phyloP scores from a whole-genome alignment of 2,113 vertebrate genomes.

The Toxotes jaculatrix region DNA sequence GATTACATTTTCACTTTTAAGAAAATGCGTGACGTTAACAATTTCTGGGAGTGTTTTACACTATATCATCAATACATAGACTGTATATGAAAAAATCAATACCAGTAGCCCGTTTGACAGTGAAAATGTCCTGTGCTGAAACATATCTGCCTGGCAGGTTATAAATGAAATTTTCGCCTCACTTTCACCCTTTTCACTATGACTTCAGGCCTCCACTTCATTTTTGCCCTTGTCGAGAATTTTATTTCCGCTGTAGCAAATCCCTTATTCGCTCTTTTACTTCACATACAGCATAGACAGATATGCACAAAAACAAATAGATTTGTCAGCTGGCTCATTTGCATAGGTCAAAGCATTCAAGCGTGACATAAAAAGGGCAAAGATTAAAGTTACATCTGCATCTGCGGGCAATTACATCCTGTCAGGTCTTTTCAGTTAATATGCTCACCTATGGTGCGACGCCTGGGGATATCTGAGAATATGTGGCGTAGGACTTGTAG shows the following conservation, averaged over 20 bases:
- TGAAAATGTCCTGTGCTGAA: neutral
- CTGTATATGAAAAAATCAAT: no score
- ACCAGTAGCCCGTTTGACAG: neutral
- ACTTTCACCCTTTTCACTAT: slow-evolving; percentile 18
- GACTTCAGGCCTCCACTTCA: neutral
- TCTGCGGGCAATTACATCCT: slow-evolving; percentile 53
- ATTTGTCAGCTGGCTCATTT: slow-evolving; percentile 43
- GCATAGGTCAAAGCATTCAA: slow-evolving; percentile 50
- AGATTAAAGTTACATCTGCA: slow-evolving; percentile 67
- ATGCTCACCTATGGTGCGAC: slow-evolving; percentile 57
- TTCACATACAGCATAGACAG: neutral
- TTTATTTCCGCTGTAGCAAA: slow-evolving; percentile 20
- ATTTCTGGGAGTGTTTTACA: neutral
- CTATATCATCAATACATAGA: neutral
- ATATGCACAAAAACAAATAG: slow-evolving; percentile 45
- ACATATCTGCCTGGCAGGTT: neutral
- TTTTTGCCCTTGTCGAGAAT: slow-evolving; percentile 9
- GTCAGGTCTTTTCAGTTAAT: slow-evolving; percentile 57
- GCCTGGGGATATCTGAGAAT: slow-evolving; percentile 45
- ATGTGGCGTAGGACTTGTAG: slow-evolving; percentile 53
- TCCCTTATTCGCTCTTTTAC: slow-evolving; percentile 8
- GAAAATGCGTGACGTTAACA: neutral
- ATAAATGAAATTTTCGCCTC: neutral
- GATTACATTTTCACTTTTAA: neutral
- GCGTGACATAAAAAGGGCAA: slow-evolving; percentile 61